Evolutionary conservation across 2,113 vertebrate genomes (phyloP), one percentile per base, ranked within the genome.

Genomic region (Ammodytes dubius): DNA sequence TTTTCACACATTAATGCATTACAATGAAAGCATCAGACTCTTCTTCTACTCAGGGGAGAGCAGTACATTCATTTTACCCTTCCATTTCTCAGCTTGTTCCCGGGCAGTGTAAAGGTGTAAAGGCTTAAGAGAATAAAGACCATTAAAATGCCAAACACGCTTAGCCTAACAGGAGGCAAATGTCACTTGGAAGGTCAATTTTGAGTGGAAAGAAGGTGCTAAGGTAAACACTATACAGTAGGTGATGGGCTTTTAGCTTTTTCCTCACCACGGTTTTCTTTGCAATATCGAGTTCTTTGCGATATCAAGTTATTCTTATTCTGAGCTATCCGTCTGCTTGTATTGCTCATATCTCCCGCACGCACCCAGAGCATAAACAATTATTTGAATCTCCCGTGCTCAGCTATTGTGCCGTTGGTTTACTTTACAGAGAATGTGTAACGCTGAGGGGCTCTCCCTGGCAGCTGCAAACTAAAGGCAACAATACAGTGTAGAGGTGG

Each of bases 171-270:
- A 56, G 47, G 53, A 88, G 85, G 56, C 75, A 88, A 89, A 92
- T 92, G 88, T 82, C 89, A 90, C 63, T 83, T 56, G 45, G 85
- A 88, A 88, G 86, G 89, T 82, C 82, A 84, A 14, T 56, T 70
- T 74, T 40, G 56, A 70, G 72, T 61, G 52, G 72, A 73, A 75
- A 77, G 59, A 53, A n/a, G 70, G 73, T 84, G 77, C 77, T 71
- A 67, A 85, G 60, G 70, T 81, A 84, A 90, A 85, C 81, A 74
- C 12, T 54, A 15, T 15, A 57, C n/a, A n/a, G n/a, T n/a, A n/a
- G 46, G 46, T 66, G 59, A 74, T 46, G n/a, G 63, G 65, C 57
- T 79, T 88, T 87, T 78, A 73, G 68, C 70, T 71, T 66, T 61
- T 66, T 61, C 40, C 68, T 75, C 60, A 19, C 27, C 13, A 47